Evolutionary conservation across 2,797 vertebrate species (phyloP).

Genomic region (Sebastes reedi): DNA sequence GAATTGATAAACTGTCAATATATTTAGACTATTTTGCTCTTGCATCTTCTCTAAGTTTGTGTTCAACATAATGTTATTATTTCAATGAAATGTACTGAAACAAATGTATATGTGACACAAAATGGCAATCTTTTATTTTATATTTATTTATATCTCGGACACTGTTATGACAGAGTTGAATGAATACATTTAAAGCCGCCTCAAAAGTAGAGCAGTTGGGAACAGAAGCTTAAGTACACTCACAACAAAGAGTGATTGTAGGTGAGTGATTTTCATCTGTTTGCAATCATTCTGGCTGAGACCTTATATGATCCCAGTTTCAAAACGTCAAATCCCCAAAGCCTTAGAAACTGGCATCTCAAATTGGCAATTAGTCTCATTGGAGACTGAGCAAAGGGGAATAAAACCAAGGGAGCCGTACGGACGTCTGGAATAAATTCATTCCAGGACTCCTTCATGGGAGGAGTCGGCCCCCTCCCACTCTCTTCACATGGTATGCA

Average conservation of each 20-base stretch:
- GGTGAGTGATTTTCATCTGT: background rate
- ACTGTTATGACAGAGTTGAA: background rate
- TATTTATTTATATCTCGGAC: too few relatives aligned
- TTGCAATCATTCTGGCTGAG: background rate
- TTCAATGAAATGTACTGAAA: too few relatives aligned
- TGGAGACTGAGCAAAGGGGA: constrained; percentile 1
- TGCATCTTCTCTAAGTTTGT: too few relatives aligned
- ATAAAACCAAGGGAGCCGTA: constrained; percentile 7
- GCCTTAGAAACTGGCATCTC: constrained; percentile 8
- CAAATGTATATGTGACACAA: too few relatives aligned
- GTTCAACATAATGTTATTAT: too few relatives aligned
- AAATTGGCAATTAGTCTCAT: constrained; percentile 31
- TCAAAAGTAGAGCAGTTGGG: background rate
- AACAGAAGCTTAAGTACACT: background rate
- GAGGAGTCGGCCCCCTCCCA: constrained; percentile 63
- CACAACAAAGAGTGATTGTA: background rate
- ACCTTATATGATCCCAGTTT: constrained; percentile 7
- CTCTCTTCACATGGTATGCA: constrained; percentile 62
- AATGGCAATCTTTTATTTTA: too few relatives aligned
- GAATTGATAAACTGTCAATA: too few relatives aligned
- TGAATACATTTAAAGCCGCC: background rate
- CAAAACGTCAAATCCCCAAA: constrained; percentile 40
- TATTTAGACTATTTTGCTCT: too few relatives aligned
- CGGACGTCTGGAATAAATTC: constrained; percentile 50
- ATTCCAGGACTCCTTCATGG: constrained; percentile 53